Conservation (phyloP, 1,140 invertebrate species). For the Pseudoatta argentina region DNA sequence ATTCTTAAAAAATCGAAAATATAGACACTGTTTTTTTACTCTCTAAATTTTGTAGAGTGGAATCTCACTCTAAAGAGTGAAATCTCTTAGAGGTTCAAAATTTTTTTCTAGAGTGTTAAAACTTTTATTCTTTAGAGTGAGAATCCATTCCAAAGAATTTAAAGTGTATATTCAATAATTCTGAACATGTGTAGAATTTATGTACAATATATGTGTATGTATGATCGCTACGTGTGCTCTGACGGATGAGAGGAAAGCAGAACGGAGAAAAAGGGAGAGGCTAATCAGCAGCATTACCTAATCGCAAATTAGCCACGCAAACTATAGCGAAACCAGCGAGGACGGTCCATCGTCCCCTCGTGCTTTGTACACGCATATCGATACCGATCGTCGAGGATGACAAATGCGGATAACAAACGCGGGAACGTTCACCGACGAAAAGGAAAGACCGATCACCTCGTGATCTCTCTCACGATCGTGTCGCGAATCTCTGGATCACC, state of each 20-base stretch:
- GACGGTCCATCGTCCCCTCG: conserved; percentile 66
- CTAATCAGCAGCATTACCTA: conserved; percentile 69
- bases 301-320: conserved; percentile 73
- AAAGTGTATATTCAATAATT: no score
- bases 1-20: background rate
- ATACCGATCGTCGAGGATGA: conserved; percentile 39
- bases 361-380: conserved; percentile 66
- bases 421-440: background rate
- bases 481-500: conserved; percentile 30
- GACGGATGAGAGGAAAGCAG: background rate
- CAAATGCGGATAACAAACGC: conserved; percentile 1
- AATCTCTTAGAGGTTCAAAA: no score
- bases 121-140: no score
- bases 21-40: background rate
- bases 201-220: no score
- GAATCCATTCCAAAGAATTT: no score
- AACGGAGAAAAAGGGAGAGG: background rate
- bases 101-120: no score
- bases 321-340: conserved; percentile 71
- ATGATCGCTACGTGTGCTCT: background rate
- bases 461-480: conserved; percentile 32
- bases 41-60: no score
- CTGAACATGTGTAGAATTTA: no score
- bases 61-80: no score
- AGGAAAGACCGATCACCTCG: background rate